phyloP scores from a whole-genome alignment of 2,113 vertebrate genomes.

The Nothobranchius furzeri region DNA sequence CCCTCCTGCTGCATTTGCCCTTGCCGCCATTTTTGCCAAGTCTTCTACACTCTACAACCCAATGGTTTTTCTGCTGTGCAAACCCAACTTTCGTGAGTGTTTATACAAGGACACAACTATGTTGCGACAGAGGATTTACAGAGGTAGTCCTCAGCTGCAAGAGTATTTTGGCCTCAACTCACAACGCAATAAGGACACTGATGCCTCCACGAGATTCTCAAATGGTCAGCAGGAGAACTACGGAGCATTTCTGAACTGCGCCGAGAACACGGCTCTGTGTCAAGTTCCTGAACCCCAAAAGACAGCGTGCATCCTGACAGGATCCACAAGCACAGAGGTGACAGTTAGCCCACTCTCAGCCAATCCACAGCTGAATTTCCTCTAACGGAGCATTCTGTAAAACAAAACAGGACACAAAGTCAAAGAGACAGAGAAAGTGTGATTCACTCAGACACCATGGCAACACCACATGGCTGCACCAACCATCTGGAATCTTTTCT shows the following conservation, averaged over 20 bases:
- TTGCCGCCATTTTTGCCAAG: constrained; percentile 81
- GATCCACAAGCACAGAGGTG: constrained; percentile 66
- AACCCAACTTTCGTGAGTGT: constrained; percentile 83
- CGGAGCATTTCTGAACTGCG: constrained; percentile 56
- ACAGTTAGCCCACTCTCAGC: constrained; percentile 64
- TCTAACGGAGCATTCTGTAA: constrained; percentile 47
- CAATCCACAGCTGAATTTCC: constrained; percentile 60
- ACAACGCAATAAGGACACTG: constrained; percentile 54
- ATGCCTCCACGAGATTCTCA: constrained; percentile 56
- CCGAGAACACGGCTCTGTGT: constrained; percentile 25
- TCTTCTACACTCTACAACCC: constrained; percentile 87
- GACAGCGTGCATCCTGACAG: constrained; percentile 65
- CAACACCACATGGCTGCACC: background rate
- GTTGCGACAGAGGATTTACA: constrained; percentile 64
- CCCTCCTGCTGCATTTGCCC: constrained; percentile 76
- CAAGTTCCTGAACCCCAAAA: constrained; percentile 50
- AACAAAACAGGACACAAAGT: constrained; percentile 1
- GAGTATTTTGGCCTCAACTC: constrained; percentile 30
- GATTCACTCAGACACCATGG: background rate
- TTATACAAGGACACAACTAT: constrained; percentile 67
- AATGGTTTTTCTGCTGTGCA: constrained; percentile 81
- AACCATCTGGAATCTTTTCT: background rate
- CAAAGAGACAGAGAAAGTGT: background rate
- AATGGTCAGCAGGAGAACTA: constrained; percentile 72
- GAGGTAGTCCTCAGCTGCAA: constrained; percentile 46